phyloP scores from a whole-genome alignment of 1,140 invertebrate species.

The Zaprionus ornatus region DNA sequence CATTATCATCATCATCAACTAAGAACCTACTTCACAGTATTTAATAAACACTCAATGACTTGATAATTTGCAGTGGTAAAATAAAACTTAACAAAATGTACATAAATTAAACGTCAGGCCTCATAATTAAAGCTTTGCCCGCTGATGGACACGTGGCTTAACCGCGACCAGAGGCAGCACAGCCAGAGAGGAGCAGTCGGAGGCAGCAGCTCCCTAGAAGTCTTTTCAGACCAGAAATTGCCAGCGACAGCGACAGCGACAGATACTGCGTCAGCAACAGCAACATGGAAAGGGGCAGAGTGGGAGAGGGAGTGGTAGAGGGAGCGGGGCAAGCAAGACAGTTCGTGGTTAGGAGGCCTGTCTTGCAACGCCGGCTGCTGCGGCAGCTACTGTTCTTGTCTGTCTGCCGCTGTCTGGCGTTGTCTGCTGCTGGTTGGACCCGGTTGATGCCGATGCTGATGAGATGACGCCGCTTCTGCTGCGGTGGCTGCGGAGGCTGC shows the following conservation, averaged over 20 bases:
- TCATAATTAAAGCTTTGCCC: conserved; percentile 73
- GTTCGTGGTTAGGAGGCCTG: conserved; percentile 20
- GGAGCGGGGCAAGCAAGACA: neutral
- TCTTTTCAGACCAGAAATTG: neutral
- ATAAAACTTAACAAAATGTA: conserved; percentile 79
- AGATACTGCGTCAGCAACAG: conserved; percentile 10
- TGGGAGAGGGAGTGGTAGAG: neutral
- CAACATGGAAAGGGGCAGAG: neutral
- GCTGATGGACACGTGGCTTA: conserved; percentile 68
- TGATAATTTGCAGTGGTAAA: conserved; percentile 75
- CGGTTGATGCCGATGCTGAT: conserved; percentile 9
- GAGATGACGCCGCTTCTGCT: conserved; percentile 2
- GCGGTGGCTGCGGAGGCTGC: neutral
- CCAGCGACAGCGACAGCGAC: conserved; percentile 5
- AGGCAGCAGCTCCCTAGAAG: neutral
- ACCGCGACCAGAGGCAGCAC: conserved; percentile 44
- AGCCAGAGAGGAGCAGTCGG: conserved; percentile 4
- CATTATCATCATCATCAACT: conserved; percentile 19
- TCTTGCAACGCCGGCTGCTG: conserved; percentile 7
- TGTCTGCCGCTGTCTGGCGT: neutral
- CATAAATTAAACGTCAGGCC: conserved; percentile 75
- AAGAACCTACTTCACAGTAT: conserved; percentile 45
- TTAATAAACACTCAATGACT: conserved; percentile 79
- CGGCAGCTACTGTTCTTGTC: conserved; percentile 11
- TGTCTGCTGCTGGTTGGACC: conserved; percentile 3